Percentiles rank a stretch among this genome's conserved stretches.
Conservation (phyloP, 2,888 invertebrate species). For the Aphrophora alni region DNA sequence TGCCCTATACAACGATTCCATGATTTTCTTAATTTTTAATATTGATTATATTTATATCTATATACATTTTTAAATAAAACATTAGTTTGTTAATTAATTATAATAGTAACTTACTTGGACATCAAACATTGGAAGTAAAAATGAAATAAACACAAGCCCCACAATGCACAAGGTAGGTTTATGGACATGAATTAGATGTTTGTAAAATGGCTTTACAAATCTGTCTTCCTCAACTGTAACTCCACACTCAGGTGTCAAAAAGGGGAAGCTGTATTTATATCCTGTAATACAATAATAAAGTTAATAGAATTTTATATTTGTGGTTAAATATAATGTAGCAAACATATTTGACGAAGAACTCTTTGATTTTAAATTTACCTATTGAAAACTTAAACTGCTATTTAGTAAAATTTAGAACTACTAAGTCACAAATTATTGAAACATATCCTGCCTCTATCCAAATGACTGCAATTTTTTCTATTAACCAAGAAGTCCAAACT, state of each 20-base stretch:
- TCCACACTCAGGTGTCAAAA: constrained; percentile 72
- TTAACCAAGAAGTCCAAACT: too few species aligned
- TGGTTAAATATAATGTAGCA: too few species aligned
- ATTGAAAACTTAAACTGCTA: background rate
- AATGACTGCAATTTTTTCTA: background rate
- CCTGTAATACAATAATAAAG: constrained; percentile 59
- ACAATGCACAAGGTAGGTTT: constrained; percentile 83
- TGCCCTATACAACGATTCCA: too few species aligned
- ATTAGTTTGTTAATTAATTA: too few species aligned
- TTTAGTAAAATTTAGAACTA: background rate
- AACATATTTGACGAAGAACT: too few species aligned
- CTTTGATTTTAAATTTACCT: too few species aligned
- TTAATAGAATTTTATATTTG: background rate
- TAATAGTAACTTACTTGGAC: constrained; percentile 66
- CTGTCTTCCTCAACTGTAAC: constrained; percentile 73
- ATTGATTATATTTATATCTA: too few species aligned
- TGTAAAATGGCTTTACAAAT: constrained; percentile 83
- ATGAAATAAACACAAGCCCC: constrained; percentile 82
- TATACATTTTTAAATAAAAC: too few species aligned
- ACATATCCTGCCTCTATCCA: background rate
- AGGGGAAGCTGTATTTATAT: constrained; percentile 78
- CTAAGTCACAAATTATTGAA: background rate
- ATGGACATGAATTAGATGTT: constrained; percentile 82
- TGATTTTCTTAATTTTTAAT: too few species aligned
- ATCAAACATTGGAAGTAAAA: constrained; percentile 87